Evolutionary conservation across 2,888 invertebrate genomes (phyloP).

Genomic region (Melinaea marsaeus): DNA sequence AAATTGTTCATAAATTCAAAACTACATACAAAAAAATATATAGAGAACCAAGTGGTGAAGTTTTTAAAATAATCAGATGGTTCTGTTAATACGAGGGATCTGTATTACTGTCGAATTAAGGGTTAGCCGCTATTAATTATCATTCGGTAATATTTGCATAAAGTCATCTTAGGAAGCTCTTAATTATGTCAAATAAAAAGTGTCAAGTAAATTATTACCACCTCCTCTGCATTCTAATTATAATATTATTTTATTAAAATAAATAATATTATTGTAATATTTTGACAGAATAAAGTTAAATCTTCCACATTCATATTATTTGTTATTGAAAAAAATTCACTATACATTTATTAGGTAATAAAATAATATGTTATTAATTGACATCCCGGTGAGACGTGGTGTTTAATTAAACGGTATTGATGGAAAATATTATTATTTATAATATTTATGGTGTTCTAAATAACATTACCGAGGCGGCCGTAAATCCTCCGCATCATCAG

Average conservation of each 20-base stretch:
- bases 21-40: no score
- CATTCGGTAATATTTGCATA: conserved; percentile 67
- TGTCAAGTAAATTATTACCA: conserved; percentile 53
- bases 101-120: conserved; percentile 62
- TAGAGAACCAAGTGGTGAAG: conserved; percentile 45
- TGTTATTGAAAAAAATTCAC: no score
- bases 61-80: conserved; percentile 65
- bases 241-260: conserved; percentile 47
- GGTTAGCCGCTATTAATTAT: conserved; percentile 66
- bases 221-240: conserved; percentile 51
- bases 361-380: no score
- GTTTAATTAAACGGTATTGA: conserved; percentile 22
- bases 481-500: conserved; percentile 37
- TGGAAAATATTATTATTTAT: conserved; percentile 24
- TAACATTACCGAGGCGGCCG: conserved; percentile 26
- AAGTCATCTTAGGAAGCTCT: conserved; percentile 69
- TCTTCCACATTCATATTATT: no score
- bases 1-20: no score
- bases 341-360: no score
- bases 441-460: conserved; percentile 27
- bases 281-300: neutral
- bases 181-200: conserved; percentile 52
- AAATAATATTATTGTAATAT: neutral
- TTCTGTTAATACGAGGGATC: conserved; percentile 52
- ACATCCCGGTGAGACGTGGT: no score